Evolutionary conservation across 2,888 invertebrate genomes (phyloP).

Genomic region (Aelia acuminata): DNA sequence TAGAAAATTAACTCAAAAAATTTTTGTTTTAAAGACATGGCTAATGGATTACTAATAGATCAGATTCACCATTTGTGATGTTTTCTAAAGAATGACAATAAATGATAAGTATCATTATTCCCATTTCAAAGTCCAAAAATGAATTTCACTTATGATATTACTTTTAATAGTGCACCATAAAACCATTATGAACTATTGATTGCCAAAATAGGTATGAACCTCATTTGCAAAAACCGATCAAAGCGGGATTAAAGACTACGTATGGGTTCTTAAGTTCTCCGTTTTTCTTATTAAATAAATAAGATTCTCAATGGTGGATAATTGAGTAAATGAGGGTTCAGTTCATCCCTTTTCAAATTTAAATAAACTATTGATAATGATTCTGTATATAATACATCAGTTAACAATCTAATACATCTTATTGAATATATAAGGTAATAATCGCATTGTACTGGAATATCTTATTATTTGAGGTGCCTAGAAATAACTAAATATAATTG

Average conservation of each 20-base stretch:
- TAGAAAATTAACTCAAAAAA: no score
- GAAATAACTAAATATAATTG: neutral
- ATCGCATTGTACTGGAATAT: neutral
- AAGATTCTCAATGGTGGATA: neutral
- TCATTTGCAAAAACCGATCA: neutral
- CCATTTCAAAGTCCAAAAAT: neutral
- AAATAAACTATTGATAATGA: neutral
- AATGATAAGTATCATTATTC: neutral
- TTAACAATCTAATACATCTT: neutral
- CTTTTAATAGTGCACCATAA: neutral
- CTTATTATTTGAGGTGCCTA: neutral
- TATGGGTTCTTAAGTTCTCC: neutral
- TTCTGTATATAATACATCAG: neutral
- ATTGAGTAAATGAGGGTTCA: neutral
- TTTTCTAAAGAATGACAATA: neutral
- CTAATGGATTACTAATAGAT: neutral
- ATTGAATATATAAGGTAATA: no score
- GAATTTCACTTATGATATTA: neutral
- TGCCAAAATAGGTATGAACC: no score
- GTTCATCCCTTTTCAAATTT: neutral
- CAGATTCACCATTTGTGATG: neutral
- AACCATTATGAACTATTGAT: neutral
- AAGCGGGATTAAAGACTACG: neutral
- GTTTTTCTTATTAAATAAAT: neutral
- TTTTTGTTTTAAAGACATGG: neutral